Base-by-base conservation (phyloP, 2,113 vertebrate genomes). In the Capra hircus region DNA sequence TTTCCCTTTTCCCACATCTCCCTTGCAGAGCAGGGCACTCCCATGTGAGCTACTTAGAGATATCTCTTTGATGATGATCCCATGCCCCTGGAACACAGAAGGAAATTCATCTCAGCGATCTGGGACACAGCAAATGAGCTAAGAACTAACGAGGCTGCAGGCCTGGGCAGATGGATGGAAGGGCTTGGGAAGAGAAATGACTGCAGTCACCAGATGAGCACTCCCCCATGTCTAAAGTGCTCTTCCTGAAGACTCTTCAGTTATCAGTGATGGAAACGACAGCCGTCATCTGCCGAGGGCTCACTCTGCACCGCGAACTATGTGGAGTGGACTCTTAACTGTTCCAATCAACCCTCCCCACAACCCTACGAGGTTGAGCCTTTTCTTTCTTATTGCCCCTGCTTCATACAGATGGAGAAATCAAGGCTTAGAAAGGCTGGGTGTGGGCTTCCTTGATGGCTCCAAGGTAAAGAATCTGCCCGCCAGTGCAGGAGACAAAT, bases 331-430 rank as follows among this genome's bases (percentile, higher is more conserved):
- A 2, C 3, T 19, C 71, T 33, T 43, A 74, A n/a, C 10, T 7
- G 10, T 62, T 19, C 21, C 53, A 1, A 27, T 27, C 30, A 25
- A 6, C 9, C 6, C 5, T 88, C 28, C 57, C 53, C 6, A 15
- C 13, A 36, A 53, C 8, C 50, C 30, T 27, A 30, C 0, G 28
- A 12, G 12, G 7, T 1, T 30, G 43, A 25, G 16, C 7, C 45
- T 36, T 88, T 40, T 6, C 53, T 25, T 10, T 40, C 8, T 12
- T 40, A 74, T 23, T 23, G 52, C 7, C 55, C n/a, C 45, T 12
- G 19, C 36, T 55, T 59, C 40, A 43, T 1, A 33, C 2, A 33
- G 62, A 36, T 30, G 5, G 30, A 27, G 80, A 88, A 77, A 83
- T n/a, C 0, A 27, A 93, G 87, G 88, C 59, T 77, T 28, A 71